Evolutionary conservation across 2,888 invertebrate species (phyloP).

Genomic region (Hipparchia semele): DNA sequence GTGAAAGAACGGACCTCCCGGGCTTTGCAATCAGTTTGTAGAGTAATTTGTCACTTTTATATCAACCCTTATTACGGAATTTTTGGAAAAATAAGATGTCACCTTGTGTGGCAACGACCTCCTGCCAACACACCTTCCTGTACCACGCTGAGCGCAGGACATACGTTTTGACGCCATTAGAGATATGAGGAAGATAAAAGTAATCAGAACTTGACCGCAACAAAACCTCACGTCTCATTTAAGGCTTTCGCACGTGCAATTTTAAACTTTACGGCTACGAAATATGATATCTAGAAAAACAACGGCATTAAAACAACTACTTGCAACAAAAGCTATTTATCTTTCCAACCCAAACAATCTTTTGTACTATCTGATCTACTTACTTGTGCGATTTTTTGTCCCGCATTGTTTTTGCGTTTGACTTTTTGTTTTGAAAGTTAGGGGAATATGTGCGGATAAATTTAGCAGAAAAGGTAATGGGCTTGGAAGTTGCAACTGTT

Average conservation of each 20-base stretch:
- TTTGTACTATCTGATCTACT: constrained; percentile 78
- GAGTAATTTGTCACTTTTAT: constrained; percentile 64
- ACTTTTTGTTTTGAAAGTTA: constrained; percentile 72
- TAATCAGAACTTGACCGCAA: constrained; percentile 77
- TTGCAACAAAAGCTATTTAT: constrained; percentile 67
- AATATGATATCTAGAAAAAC: constrained; percentile 16
- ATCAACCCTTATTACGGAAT: constrained; percentile 61
- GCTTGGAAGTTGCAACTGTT: constrained; percentile 55
- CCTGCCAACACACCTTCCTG: constrained; percentile 74
- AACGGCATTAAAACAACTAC: constrained; percentile 36
- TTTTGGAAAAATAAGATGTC: constrained; percentile 69
- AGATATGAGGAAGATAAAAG: constrained; percentile 73
- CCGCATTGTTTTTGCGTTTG: constrained; percentile 69
- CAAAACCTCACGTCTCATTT: constrained; percentile 44
- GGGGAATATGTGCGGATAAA: constrained; percentile 71
- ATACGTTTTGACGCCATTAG: constrained; percentile 78
- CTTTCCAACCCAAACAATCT: constrained; percentile 67
- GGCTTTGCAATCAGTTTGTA: constrained; percentile 49
- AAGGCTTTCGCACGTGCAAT: constrained; percentile 31
- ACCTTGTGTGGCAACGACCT: constrained; percentile 73
- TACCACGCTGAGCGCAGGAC: constrained; percentile 76
- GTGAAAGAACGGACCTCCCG: constrained; percentile 61
- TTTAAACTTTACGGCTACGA: constrained; percentile 42
- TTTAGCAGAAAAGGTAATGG: constrained; percentile 60
- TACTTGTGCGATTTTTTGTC: constrained; percentile 68